Conservation (phyloP, 2,113 vertebrate species). For the Erythrolamprus reginae region DNA sequence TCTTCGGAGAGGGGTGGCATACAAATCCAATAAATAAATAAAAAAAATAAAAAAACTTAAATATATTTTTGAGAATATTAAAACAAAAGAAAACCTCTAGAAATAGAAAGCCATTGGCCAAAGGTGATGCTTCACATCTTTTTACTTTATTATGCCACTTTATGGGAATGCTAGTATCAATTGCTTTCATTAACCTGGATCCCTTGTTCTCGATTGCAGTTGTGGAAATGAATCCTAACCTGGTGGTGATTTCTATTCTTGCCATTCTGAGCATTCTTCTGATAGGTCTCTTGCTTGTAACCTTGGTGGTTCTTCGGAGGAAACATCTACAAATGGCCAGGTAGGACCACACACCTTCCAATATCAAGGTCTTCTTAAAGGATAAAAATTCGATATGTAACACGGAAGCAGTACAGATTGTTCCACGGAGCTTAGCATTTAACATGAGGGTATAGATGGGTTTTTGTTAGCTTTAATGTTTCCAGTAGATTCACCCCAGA, state of each 20-base stretch:
- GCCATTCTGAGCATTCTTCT: slow-evolving; percentile 87
- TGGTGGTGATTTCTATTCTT: slow-evolving; percentile 88
- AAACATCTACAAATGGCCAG: slow-evolving; percentile 92
- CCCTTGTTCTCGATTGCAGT: slow-evolving; percentile 64
- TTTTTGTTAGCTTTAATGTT: neutral
- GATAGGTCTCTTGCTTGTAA: slow-evolving; percentile 83
- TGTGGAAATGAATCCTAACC: slow-evolving; percentile 88
- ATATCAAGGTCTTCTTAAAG: neutral
- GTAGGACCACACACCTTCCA: slow-evolving; percentile 49
- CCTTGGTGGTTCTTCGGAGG: slow-evolving; percentile 85
- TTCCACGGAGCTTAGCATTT: neutral
- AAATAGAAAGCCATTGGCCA: neutral
- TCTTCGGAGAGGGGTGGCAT: too few relatives aligned
- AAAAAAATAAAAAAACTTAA: too few relatives aligned
- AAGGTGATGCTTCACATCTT: neutral
- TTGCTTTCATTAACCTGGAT: slow-evolving; percentile 13
- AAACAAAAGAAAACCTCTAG: neutral
- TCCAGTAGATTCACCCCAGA: neutral
- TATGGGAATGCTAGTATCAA: neutral
- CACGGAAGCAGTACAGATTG: neutral
- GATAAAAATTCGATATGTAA: neutral
- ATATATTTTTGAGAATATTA: neutral
- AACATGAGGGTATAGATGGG: neutral
- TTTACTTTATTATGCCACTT: neutral
- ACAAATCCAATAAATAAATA: too few relatives aligned